phyloP scores from a whole-genome alignment of 2,797 vertebrate genomes.

The Danio aesculapii region DNA sequence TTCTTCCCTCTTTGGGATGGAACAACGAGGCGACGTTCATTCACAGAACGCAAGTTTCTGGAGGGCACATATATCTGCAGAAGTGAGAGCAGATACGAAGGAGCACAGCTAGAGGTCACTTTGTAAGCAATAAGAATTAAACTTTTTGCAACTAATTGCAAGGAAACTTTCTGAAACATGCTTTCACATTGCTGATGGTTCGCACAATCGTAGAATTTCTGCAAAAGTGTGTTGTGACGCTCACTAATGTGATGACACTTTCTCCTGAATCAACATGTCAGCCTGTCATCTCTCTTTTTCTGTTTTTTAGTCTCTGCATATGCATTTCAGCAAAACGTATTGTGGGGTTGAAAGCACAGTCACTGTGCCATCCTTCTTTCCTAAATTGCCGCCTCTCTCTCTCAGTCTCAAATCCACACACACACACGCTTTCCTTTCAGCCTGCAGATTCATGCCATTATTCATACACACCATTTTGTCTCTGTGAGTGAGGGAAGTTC shows the following conservation, averaged over 20 bases:
- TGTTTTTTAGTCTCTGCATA: conserved; percentile 3
- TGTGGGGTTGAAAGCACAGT: neutral
- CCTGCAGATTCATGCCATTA: conserved; percentile 63
- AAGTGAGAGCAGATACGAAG: too few relatives aligned
- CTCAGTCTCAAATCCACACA: neutral
- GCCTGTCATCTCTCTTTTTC: conserved; percentile 28
- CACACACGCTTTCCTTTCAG: conserved; percentile 9
- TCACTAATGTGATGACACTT: conserved; percentile 16
- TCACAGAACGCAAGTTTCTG: too few relatives aligned
- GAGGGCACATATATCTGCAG: too few relatives aligned
- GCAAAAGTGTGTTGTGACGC: neutral
- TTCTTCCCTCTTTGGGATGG: too few relatives aligned
- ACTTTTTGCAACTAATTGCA: conserved; percentile 24
- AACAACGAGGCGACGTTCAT: too few relatives aligned
- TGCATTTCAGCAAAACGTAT: neutral
- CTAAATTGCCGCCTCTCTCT: neutral
- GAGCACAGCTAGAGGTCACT: too few relatives aligned
- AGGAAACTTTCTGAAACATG: conserved; percentile 20
- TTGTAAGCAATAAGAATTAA: too few relatives aligned
- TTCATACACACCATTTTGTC: conserved; percentile 74
- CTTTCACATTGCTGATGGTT: conserved; percentile 8
- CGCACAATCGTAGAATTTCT: conserved; percentile 9
- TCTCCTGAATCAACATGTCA: conserved; percentile 28
- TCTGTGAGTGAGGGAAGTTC: conserved; percentile 67
- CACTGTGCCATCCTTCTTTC: neutral